phyloP scores from a whole-genome alignment of 2,888 invertebrate species.

The Oxyteleia sp. region DNA sequence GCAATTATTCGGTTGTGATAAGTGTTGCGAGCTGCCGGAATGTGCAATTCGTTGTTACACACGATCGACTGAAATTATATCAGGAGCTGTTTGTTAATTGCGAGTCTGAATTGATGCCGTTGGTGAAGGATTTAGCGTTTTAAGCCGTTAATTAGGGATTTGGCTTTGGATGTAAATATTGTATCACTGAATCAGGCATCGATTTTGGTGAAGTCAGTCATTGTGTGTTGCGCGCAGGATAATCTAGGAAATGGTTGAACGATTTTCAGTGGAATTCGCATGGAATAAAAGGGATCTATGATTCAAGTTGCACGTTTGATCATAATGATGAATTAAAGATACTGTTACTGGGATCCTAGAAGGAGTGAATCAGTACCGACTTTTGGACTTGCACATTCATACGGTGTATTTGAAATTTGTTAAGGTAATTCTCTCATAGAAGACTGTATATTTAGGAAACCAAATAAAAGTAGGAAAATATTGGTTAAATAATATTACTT shows the following conservation, averaged over 20 bases:
- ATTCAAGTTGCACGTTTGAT: conserved; percentile 14
- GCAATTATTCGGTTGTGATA: background rate
- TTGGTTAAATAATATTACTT: too few species aligned
- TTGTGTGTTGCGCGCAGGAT: background rate
- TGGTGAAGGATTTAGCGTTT: too few species aligned
- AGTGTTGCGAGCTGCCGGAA: background rate
- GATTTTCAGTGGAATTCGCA: conserved; percentile 15
- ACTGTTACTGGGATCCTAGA: conserved; percentile 1
- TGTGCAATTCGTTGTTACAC: background rate
- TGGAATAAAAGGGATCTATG: conserved; percentile 26
- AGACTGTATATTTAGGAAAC: too few species aligned
- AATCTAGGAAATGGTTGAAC: conserved; percentile 35
- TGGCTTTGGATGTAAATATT: conserved; percentile 13
- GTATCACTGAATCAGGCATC: conserved; percentile 12
- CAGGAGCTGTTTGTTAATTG: background rate
- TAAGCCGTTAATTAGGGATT: conserved; percentile 33
- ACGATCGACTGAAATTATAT: background rate
- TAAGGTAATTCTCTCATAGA: too few species aligned
- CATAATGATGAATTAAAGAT: conserved; percentile 17
- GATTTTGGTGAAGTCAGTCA: conserved; percentile 8
- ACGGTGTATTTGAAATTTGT: too few species aligned
- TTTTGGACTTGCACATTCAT: background rate
- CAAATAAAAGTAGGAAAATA: too few species aligned
- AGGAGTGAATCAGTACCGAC: background rate
- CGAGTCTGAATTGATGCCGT: too few species aligned